Base-by-base conservation (phyloP, 2,888 invertebrate species). In the Melinaea menophilus region DNA sequence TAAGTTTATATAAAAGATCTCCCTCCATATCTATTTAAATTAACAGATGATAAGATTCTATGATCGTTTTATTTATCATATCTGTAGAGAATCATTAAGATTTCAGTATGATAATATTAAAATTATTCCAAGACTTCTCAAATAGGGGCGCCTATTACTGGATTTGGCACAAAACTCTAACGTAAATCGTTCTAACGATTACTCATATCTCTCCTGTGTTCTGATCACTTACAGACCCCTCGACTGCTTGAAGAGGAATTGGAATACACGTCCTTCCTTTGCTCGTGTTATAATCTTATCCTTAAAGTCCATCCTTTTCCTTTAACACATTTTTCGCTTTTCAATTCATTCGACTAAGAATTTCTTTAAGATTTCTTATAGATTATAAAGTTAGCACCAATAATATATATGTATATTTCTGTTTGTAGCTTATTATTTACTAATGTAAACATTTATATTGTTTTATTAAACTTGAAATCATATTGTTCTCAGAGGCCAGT, bases 141-240 rank as follows among this genome's bases (percentile, higher is more conserved):
- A 51, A 51, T 51, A 48, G 48, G 48, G 48, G 48, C 48, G 48
- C 22, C 48, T 48, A 13, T 48, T 48, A 51, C 51, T 9, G 31
- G 11, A 51, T 51, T 51, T 51, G 51, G 51, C 51, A 51, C 51
- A 31, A 51, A 51, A 31, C 51, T 51, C n/a, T 11, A 22, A 31
- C 22, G 51, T 31, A 51, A 51, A 51, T 51, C 31, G 51, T 51
- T 51, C 51, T 31, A 51, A 51, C 31, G 51, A 51, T 51, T 31
- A 51, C 51, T 51, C 51, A 51, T 51, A 51, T 51, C 51, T 51
- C 22, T 48, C 37, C 22, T 48, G 31, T 11, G 22, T 31, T 51
- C 51, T 11, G 22, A 31, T 31, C 51, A 51, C 22, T 31, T 51
- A 51, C 41, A 41, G 41, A 41, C 9, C 41, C 31, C 51, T 31